Percentiles rank a stretch among this genome's conserved stretches.
phyloP scores from a whole-genome alignment of 2,888 invertebrate species.

The Cryptosula pallasiana region DNA sequence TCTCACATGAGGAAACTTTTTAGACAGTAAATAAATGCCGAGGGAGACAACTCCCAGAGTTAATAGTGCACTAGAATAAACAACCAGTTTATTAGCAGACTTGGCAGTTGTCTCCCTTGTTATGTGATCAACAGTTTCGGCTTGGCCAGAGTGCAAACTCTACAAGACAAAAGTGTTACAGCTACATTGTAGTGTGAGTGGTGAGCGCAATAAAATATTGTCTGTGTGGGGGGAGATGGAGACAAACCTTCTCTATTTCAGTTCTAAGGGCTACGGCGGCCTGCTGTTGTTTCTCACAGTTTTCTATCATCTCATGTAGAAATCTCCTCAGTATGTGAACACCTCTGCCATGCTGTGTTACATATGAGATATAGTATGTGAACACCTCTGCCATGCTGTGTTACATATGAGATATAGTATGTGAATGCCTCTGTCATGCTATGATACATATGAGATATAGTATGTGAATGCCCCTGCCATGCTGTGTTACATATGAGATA shows the following conservation, averaged over 20 bases:
- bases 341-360: not conserved
- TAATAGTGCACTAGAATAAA: not conserved
- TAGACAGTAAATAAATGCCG: not conserved
- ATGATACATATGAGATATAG: no score
- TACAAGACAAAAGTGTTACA: not conserved
- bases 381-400: no score
- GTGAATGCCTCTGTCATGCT: no score
- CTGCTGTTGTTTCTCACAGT: not conserved
- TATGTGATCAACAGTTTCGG: constrained; percentile 4
- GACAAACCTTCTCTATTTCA: not conserved
- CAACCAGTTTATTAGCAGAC: not conserved
- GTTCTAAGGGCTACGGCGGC: not conserved
- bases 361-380: not conserved
- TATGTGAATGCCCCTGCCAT: no score
- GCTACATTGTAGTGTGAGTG: not conserved
- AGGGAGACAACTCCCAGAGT: constrained; percentile 20
- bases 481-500: no score
- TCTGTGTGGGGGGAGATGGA: not conserved
- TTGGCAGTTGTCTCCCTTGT: constrained; percentile 22
- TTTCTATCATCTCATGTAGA: constrained; percentile 19
- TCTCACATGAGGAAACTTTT: not conserved
- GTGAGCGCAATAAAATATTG: no score
- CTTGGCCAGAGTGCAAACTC: not conserved
- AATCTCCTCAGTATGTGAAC: not conserved
- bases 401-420: no score